Evolutionary conservation across 2,888 invertebrate species (phyloP).

Genomic region (Drosophila picticornis): DNA sequence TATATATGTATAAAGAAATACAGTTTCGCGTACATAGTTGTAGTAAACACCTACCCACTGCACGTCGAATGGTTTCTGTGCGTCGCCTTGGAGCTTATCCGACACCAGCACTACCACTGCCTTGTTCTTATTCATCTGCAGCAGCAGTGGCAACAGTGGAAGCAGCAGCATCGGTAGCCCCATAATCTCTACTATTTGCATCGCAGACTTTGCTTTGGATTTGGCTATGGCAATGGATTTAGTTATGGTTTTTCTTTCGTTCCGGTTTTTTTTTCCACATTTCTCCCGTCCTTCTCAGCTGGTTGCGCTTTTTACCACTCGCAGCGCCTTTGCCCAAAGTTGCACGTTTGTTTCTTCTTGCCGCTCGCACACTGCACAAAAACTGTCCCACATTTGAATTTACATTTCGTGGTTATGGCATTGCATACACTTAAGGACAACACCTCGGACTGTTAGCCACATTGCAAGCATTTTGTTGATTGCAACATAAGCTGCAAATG

Average conservation of each 20-base stretch:
- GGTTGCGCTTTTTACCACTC: slow-evolving; percentile 69
- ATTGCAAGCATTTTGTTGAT: slow-evolving; percentile 55
- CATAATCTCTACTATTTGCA: slow-evolving; percentile 81
- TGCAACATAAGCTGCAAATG: slow-evolving; percentile 42
- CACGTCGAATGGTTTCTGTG: slow-evolving; percentile 26
- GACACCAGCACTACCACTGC: slow-evolving; percentile 7
- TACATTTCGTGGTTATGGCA: slow-evolving; percentile 42
- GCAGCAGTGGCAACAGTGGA: neutral
- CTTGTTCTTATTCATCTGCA: slow-evolving; percentile 63
- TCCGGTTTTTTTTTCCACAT: slow-evolving; percentile 24
- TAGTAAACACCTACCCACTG: slow-evolving; percentile 41
- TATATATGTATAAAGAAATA: neutral
- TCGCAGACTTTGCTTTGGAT: slow-evolving; percentile 82
- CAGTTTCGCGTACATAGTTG: slow-evolving; percentile 32
- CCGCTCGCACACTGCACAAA: slow-evolving; percentile 67
- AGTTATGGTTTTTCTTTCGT: slow-evolving; percentile 78
- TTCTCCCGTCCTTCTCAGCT: slow-evolving; percentile 40
- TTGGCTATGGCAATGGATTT: slow-evolving; percentile 78
- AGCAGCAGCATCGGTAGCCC: slow-evolving; percentile 33
- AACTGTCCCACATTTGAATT: slow-evolving; percentile 61
- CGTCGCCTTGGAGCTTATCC: slow-evolving; percentile 39
- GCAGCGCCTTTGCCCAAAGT: slow-evolving; percentile 29
- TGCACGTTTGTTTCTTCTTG: slow-evolving; percentile 64
- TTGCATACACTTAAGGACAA: neutral
- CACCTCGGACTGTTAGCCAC: slow-evolving; percentile 26